phyloP scores from a whole-genome alignment of 2,113 vertebrate species.

The Delphinus delphis region DNA sequence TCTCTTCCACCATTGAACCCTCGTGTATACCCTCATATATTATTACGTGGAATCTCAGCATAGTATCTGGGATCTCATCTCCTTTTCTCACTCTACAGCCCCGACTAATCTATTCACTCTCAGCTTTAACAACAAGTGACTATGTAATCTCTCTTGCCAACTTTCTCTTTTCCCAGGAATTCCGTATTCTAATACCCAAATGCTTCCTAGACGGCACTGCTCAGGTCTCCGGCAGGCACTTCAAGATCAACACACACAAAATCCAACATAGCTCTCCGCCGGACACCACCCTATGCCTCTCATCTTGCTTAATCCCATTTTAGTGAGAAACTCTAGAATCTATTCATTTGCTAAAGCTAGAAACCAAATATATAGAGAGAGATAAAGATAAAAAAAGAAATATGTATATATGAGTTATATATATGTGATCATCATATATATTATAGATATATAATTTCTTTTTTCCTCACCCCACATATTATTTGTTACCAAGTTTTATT shows the following conservation, averaged over 20 bases:
- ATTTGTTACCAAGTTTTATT: not conserved
- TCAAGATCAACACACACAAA: not conserved
- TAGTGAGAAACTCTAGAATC: not conserved
- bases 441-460: not conserved
- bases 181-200: not conserved
- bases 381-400: not conserved
- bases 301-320: not conserved
- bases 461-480: not conserved
- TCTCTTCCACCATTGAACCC: not conserved
- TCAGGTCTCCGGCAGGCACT: not conserved
- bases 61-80: not conserved
- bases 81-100: not conserved
- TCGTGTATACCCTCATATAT: too few relatives aligned
- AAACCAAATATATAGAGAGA: not conserved
- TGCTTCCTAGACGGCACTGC: not conserved
- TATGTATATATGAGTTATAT: not conserved
- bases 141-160: not conserved
- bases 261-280: not conserved
- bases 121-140: not conserved
- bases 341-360: not conserved
- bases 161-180: not conserved
- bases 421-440: not conserved
- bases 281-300: not conserved
- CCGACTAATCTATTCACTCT: not conserved
- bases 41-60: not conserved